Conservation (phyloP, 2,797 vertebrate genomes). For the Strix occidentalis region DNA sequence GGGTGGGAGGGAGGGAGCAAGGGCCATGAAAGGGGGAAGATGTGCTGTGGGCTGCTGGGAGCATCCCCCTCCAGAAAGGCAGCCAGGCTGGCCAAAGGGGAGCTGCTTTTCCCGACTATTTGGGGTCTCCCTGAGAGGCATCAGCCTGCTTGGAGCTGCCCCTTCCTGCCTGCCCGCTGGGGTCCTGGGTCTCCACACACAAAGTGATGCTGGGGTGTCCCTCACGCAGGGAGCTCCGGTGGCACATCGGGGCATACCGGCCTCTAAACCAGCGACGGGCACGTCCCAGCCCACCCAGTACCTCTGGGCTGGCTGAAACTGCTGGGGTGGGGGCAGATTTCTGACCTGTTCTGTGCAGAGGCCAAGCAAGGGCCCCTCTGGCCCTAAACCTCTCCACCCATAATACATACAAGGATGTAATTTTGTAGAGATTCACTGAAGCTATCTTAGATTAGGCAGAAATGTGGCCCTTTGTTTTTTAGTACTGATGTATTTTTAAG, state of each 20-base stretch:
- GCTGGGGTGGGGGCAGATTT: fast-evolving
- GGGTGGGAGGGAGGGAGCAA: background rate
- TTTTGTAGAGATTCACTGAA: background rate
- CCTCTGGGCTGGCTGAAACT: background rate
- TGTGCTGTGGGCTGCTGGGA: background rate
- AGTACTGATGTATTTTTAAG: background rate
- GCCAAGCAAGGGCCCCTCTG: background rate
- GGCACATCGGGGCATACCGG: background rate
- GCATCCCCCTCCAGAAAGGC: fast-evolving
- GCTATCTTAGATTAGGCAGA: background rate
- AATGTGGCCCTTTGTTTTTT: background rate
- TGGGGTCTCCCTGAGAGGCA: background rate
- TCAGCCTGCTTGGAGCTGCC: background rate
- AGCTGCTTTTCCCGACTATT: background rate
- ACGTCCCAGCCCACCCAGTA: fast-evolving
- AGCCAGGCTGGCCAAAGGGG: background rate
- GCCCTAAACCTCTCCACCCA: background rate
- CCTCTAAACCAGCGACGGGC: fast-evolving
- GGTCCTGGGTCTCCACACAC: background rate
- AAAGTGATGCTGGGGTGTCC: background rate
- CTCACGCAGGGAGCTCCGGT: fast-evolving
- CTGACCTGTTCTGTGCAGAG: background rate
- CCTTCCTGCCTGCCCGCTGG: fast-evolving
- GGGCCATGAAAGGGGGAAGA: too few relatives aligned
- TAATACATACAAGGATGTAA: fast-evolving